Evolutionary conservation across 2,888 invertebrate species (phyloP).

Genomic region (Caenorhabditis sulstoni): DNA sequence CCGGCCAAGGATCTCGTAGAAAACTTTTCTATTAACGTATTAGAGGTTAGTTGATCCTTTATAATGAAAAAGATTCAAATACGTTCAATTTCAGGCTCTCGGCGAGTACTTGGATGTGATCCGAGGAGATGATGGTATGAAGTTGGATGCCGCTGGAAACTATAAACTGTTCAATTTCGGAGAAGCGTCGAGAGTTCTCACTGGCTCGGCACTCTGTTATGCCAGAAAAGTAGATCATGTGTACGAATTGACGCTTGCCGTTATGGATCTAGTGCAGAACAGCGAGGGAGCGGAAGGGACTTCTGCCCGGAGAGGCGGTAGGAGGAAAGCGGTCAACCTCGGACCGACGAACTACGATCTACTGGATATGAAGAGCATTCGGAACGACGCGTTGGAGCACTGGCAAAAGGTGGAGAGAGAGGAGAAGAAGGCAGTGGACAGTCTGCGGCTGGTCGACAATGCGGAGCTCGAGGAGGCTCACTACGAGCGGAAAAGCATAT

Average conservation of each 20-base stretch:
- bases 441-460: slow-evolving; percentile 38
- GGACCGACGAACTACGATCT: slow-evolving; percentile 40
- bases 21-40: slow-evolving; percentile 61
- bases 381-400: neutral
- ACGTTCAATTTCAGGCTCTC: slow-evolving; percentile 30
- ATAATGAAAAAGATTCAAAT: neutral
- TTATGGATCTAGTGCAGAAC: slow-evolving; percentile 33
- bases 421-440: slow-evolving; percentile 39
- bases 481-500: slow-evolving; percentile 30
- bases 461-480: slow-evolving; percentile 23
- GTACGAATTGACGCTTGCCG: slow-evolving; percentile 18
- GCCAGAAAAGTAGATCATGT: slow-evolving; percentile 83
- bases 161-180: slow-evolving; percentile 85
- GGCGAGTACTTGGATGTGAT: slow-evolving; percentile 34
- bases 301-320: slow-evolving; percentile 9
- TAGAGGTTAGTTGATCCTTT: slow-evolving; percentile 17
- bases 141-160: slow-evolving; percentile 79
- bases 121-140: slow-evolving; percentile 80
- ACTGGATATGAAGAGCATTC: slow-evolving; percentile 2
- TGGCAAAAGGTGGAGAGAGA: slow-evolving; percentile 27
- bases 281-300: neutral
- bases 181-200: slow-evolving; percentile 88
- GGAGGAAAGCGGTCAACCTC: slow-evolving; percentile 12
- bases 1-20: slow-evolving; percentile 62
- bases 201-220: slow-evolving; percentile 87